A percentile compares a stretch with the other conserved stretches of the same genome.
phyloP scores from a whole-genome alignment of 1,140 invertebrate genomes.

The Metaphire vulgaris region DNA sequence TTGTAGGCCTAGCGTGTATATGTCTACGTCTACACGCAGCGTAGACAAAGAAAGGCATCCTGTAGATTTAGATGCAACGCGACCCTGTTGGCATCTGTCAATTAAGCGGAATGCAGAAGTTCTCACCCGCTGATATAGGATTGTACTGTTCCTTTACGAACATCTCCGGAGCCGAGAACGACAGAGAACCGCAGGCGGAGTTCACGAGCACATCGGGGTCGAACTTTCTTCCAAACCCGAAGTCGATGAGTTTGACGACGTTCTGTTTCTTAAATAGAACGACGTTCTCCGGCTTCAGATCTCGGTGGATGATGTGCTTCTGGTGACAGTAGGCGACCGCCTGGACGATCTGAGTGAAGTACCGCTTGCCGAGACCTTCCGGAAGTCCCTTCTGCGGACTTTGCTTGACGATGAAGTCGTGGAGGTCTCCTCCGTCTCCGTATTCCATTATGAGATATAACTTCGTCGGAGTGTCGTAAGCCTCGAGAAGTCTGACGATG shows the following conservation, averaged over 20 bases:
- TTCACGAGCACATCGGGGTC: conserved; percentile 93
- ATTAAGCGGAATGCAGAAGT: too few relatives aligned
- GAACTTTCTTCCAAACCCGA: conserved; percentile 93
- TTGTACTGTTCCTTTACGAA: conserved; percentile 75
- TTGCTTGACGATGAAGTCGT: not conserved
- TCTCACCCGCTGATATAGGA: conserved; percentile 78
- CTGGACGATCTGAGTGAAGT: conserved; percentile 87
- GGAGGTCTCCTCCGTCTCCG: not conserved
- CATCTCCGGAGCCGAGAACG: conserved; percentile 98
- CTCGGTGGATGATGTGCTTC: conserved; percentile 86
- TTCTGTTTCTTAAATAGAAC: conserved; percentile 96
- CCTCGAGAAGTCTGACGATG: not conserved
- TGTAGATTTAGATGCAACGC: too few relatives aligned
- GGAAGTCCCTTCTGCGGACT: conserved; percentile 60
- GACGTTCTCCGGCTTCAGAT: conserved; percentile 84
- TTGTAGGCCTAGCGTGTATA: too few relatives aligned
- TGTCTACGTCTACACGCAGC: too few relatives aligned
- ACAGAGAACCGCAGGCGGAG: conserved; percentile 95
- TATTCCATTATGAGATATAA: not conserved
- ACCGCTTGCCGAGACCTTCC: conserved; percentile 79
- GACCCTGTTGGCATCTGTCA: too few relatives aligned
- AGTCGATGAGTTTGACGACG: conserved; percentile 96
- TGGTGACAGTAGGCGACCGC: conserved; percentile 93
- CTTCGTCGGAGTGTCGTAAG: not conserved
- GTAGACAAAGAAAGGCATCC: too few relatives aligned